Evolutionary conservation across 1,140 invertebrate species (phyloP), one percentile per base, ranked within the genome.

Genomic region (Linepithema humile): DNA sequence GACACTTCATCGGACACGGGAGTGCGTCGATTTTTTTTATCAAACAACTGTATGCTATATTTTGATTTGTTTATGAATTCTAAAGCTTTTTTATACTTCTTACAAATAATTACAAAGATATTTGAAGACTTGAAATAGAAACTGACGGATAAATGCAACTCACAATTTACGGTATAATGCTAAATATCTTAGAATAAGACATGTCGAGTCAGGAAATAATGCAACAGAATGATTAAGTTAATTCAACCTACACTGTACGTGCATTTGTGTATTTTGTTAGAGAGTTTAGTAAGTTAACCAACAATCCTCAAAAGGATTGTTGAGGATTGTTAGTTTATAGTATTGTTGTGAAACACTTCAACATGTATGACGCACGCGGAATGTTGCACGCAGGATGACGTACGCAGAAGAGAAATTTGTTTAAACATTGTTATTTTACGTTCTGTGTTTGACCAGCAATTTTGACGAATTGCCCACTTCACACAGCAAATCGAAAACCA

Each of bases 391-490:
- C n/a, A n/a, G n/a, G n/a, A 74, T 74, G 35, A 74, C 23, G 20
- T 12, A 55, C 35, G 48, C 12, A 15, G 35, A 59, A 59, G 72
- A 40, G 72, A 74, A 59, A 74, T 74, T 74, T 74, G 72, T 74
- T 29, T 74, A 74, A 53, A 74, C 53, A 40, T 60, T 74, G 72
- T 74, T 74, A 74, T 74, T 74, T 74, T 40, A 60, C 35, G 35
- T 74, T 59, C 17, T n/a, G 38, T 40, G 57, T 74, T 74, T 74
- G 72, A 74, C 53, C 72, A 74, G 23, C 53, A 74, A 60, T 74
- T 74, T 60, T 74, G 72, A 60, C 72, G 72, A 60, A 60, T 60
- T 74, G 72, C 35, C 72, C 53, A 60, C 72, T 74, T 74, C 35
- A 60, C 72, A 15, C 53, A 40, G 6, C 70, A 74, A 60, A 74